Conservation (phyloP, 1,140 invertebrate genomes). For the Drosophila mauritiana region DNA sequence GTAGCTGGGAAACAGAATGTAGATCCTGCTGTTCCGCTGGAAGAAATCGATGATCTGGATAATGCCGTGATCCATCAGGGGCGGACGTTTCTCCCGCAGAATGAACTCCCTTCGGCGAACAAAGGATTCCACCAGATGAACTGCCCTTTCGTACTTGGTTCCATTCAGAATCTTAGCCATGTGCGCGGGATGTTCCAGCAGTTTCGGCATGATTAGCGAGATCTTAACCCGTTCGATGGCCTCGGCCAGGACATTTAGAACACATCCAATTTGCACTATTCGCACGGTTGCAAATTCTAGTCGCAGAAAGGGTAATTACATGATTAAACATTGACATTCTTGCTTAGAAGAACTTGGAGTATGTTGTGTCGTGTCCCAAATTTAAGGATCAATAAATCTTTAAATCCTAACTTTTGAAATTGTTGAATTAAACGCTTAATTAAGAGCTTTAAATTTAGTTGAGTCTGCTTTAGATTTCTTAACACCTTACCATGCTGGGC, state of each 20-base stretch:
- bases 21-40: conserved; percentile 40
- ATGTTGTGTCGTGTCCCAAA: no score
- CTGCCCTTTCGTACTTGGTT: conserved; percentile 26
- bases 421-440: no score
- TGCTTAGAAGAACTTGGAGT: neutral
- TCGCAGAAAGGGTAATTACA: neutral
- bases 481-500: conserved; percentile 33
- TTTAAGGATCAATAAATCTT: no score
- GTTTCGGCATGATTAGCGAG: conserved; percentile 56
- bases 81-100: conserved; percentile 33
- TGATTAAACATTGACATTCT: no score
- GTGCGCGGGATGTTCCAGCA: conserved; percentile 23
- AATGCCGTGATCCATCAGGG: conserved; percentile 56
- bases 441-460: no score
- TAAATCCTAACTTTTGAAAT: no score
- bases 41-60: conserved; percentile 69
- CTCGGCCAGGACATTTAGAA: conserved; percentile 31
- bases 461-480: neutral
- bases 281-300: conserved; percentile 49
- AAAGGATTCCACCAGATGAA: conserved; percentile 45
- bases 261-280: conserved; percentile 30
- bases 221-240: conserved; percentile 55
- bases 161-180: conserved; percentile 15
- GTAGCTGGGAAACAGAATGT: conserved; percentile 19
- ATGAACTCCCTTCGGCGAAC: conserved; percentile 43